Evolutionary conservation across 1,140 invertebrate genomes (phyloP), one percentile per base, ranked within the genome.

Genomic region (Drosophila virilis): DNA sequence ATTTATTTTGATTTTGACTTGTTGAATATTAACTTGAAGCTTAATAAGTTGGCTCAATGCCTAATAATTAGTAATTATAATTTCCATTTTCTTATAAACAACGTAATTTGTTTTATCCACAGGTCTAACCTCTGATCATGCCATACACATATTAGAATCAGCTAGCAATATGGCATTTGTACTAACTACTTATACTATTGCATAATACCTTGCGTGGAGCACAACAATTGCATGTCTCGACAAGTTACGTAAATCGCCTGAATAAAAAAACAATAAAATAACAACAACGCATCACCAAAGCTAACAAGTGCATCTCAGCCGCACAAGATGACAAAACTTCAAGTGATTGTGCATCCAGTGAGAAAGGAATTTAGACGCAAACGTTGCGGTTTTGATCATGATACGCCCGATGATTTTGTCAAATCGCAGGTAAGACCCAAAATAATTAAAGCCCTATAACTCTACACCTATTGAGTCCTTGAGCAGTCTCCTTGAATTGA

Each of bases 321-420:
- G 9, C 61, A 6, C 28, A 60, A 76, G 40, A 91, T 91, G 89
- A 84, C 77, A 35, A 89, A 91, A 15, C 62, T 91, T 0, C 76
- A 83, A 13, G 74, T 74, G 48, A 76, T 92, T 42, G 73, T 90
- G 6, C 84, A 90, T 55, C 88, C 91, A n/a, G 88, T 92, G 5
- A 81, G 72, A 55, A 92, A 92, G 58, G 91, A 92, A 55, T 84
- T 92, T 52, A 65, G 77, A 17, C 64, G 79, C 7, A 89, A 91
- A 9, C 77, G 78, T 22, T 92, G 91, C 61, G 91, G 91, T 7
- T 92, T 92, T 28, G 84, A 92, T 60, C 91, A 92, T 59, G 70
- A 84, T 65, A 78, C 91, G 9, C 80, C 91, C 58, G 85, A 92
- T 77, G 91, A 92, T 60, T 92, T 92, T 62, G 88, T 92, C 32